phyloP scores from a whole-genome alignment of 2,888 invertebrate species.

The Artemia sinica region DNA sequence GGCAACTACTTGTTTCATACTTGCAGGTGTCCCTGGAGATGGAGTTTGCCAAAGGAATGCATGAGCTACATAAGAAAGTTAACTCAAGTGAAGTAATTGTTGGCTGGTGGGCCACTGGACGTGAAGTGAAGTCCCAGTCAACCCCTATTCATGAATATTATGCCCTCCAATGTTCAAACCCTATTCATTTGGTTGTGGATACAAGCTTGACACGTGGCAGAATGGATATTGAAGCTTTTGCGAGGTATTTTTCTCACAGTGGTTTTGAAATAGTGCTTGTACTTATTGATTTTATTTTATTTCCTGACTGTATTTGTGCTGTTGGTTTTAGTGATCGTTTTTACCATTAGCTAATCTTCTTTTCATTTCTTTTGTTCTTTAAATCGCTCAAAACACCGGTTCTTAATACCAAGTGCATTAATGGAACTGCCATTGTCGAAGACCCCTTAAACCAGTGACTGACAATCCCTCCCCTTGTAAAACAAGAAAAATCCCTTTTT shows the following conservation, averaged over 20 bases:
- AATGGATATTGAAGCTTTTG: conserved; percentile 85
- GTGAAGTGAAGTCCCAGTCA: conserved; percentile 91
- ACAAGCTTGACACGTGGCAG: conserved; percentile 68
- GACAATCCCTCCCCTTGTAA: too few species aligned
- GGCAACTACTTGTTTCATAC: background rate
- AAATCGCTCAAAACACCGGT: too few species aligned
- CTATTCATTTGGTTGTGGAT: conserved; percentile 87
- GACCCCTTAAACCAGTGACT: too few species aligned
- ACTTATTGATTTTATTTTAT: too few species aligned
- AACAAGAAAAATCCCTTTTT: too few species aligned
- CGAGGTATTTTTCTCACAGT: conserved; percentile 38
- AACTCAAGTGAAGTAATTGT: conserved; percentile 85
- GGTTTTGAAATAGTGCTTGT: background rate
- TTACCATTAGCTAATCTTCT: too few species aligned
- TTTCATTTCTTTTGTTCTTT: too few species aligned
- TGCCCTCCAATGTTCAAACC: conserved; percentile 77
- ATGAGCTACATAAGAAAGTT: conserved; percentile 78
- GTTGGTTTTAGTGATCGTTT: too few species aligned
- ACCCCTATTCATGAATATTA: conserved; percentile 95
- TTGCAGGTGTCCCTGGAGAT: conserved; percentile 86
- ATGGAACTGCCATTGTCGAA: too few species aligned
- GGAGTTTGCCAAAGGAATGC: conserved; percentile 87
- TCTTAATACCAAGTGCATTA: too few species aligned
- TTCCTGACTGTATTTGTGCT: background rate
- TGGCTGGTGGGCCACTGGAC: conserved; percentile 97